Evolutionary conservation across 2,113 vertebrate genomes (phyloP), one percentile per base, ranked within the genome.

Genomic region (Stegastes partitus): DNA sequence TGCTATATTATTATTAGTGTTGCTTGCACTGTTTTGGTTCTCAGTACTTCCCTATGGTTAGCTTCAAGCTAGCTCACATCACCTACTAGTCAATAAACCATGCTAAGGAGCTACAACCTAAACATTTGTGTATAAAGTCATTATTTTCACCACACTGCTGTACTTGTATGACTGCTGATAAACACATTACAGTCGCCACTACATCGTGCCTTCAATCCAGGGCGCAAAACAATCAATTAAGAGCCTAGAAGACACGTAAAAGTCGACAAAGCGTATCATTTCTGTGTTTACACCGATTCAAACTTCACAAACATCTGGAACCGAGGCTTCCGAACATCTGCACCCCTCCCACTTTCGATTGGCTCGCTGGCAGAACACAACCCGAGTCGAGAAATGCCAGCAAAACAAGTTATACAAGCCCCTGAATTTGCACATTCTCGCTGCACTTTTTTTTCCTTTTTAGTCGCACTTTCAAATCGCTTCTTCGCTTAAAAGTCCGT

Each of bases 311-410:
- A 94, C 94, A 95, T 94, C 93, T 94, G 94, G 92, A 92, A 65
- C 61, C 73, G 47, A 74, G 83, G 87, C 85, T 91, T 45, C 67
- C 47, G 67, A 88, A 93, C 93, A 93, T 94, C 94, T 94, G 93
- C 86, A 94, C 91, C 92, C 92, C 93, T 94, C 93, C 94, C 93
- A 94, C 93, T 92, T 88, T 84, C 84, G 86, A 92, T 85, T 83
- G 75, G 87, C 66, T 90, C 55, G 89, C 90, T 94, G 93, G 93
- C 92, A 91, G 73, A 90, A 86, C 81, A 69, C 74, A 61, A 84
- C n/a, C 68, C 65, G 74, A 84, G 75, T 76, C 69, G 82, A 87
- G 78, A 89, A 89, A 90, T 77, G 90, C 90, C 91, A 94, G 87
- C 91, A 93, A 93, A 93, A 94, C 89, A 93, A 94, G 83, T 94